Conservation (phyloP, 2,888 invertebrate species). For the Strigamia transsilvanica region DNA sequence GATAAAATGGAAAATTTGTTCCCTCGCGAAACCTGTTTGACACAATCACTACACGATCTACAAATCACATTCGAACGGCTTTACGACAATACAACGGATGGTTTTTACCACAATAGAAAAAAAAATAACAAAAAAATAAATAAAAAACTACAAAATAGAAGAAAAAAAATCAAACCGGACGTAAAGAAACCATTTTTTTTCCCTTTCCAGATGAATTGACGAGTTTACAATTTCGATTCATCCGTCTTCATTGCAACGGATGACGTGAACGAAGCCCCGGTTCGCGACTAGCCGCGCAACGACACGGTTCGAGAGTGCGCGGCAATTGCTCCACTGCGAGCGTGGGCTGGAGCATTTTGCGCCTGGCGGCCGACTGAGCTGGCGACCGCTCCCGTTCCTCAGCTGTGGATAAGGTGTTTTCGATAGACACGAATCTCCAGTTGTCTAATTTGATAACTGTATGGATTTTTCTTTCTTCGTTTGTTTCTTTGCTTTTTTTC, state of each 20-base stretch:
- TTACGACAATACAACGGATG: neutral
- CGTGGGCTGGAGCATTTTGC: constrained; percentile 11
- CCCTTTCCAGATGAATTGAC: neutral
- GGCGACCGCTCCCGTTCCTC: constrained; percentile 4
- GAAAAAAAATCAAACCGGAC: neutral
- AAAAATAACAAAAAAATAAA: neutral
- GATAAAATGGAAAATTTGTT: constrained; percentile 42
- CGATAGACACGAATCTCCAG: neutral
- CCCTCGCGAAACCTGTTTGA: constrained; percentile 19
- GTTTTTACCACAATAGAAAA: neutral
- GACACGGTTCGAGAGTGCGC: neutral
- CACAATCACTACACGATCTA: neutral
- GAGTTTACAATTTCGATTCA: neutral
- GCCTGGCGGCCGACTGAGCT: constrained; percentile 28
- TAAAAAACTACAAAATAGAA: neutral
- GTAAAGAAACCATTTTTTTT: neutral
- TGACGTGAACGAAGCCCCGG: neutral
- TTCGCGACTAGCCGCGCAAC: neutral
- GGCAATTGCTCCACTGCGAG: constrained; percentile 15
- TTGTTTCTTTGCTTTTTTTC: neutral
- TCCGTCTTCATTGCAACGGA: constrained; percentile 10
- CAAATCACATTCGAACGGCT: constrained; percentile 7
- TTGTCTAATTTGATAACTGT: neutral
- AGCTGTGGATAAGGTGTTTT: constrained; percentile 28
- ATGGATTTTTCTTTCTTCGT: neutral